These are phyloP conservation scores for Gnatocerus cornutus DNA, from an alignment of 2,888 invertebrate species.

Conservation along the genomic window DNA sequence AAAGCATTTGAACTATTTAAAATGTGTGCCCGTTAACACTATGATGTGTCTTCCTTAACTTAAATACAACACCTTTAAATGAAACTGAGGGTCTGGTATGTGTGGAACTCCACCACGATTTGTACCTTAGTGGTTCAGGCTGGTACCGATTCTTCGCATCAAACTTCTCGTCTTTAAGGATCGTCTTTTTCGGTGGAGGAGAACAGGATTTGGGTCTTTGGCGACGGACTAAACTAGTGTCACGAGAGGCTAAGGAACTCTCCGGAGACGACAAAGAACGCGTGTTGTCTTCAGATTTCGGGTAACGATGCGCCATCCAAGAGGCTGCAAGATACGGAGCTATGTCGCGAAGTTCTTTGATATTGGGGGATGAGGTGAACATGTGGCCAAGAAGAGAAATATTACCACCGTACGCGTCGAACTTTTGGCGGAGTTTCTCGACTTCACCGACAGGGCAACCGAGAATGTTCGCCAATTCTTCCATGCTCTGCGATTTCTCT, in stretches of 20 bases:
- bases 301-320: conserved; percentile 88
- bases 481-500: conserved; percentile 60
- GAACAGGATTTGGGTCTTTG: conserved; percentile 71
- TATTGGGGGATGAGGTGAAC: conserved; percentile 87
- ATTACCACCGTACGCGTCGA: conserved; percentile 75
- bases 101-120: conserved; percentile 73
- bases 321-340: conserved; percentile 85
- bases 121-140: conserved; percentile 73
- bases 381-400: conserved; percentile 82
- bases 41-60: conserved; percentile 45
- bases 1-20: conserved; percentile 49
- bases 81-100: conserved; percentile 80
- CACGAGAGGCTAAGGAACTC: conserved; percentile 60
- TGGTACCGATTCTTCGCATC: conserved; percentile 86
- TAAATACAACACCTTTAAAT: conserved; percentile 79
- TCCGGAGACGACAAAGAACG: conserved; percentile 76
- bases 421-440: conserved; percentile 81
- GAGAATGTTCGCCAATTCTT: conserved; percentile 67
- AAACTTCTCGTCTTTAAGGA: conserved; percentile 76
- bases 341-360: conserved; percentile 84
- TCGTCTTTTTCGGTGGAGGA: conserved; percentile 70
- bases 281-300: conserved; percentile 80
- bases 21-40: conserved; percentile 40
- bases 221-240: conserved; percentile 67
- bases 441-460: conserved; percentile 79